Conservation (phyloP, 2,113 vertebrate species). For the Tympanuchus pallidicinctus region DNA sequence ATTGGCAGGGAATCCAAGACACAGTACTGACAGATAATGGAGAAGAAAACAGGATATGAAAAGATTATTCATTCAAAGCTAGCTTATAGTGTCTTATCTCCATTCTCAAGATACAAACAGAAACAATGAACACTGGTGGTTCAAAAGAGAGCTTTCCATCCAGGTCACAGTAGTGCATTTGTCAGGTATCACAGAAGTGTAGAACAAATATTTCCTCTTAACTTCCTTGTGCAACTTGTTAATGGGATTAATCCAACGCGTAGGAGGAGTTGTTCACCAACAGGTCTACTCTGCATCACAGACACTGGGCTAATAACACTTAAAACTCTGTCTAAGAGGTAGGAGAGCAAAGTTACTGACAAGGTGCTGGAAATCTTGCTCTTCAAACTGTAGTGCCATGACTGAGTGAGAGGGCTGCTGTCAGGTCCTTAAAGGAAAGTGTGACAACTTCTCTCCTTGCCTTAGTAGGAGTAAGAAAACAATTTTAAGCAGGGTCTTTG, state of each 20-base stretch:
- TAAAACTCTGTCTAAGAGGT: neutral
- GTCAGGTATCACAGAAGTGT: neutral
- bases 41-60: neutral
- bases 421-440: neutral
- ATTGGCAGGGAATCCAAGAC: neutral
- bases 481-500: neutral
- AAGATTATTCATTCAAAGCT: slow-evolving; percentile 14
- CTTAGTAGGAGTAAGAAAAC: neutral
- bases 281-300: neutral
- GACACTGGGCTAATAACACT: neutral
- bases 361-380: neutral
- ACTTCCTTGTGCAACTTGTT: neutral
- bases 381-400: neutral
- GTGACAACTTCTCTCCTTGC: neutral
- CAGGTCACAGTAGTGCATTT: neutral
- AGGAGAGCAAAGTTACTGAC: neutral
- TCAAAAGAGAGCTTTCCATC: neutral
- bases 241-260: neutral
- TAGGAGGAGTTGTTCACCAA: neutral
- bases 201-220: neutral
- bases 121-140: neutral
- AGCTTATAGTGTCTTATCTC: neutral
- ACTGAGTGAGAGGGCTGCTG: neutral
- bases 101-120: neutral
- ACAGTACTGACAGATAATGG: neutral